Conservation (phyloP, 2,113 vertebrate species). For the Theropithecus gelada region DNA sequence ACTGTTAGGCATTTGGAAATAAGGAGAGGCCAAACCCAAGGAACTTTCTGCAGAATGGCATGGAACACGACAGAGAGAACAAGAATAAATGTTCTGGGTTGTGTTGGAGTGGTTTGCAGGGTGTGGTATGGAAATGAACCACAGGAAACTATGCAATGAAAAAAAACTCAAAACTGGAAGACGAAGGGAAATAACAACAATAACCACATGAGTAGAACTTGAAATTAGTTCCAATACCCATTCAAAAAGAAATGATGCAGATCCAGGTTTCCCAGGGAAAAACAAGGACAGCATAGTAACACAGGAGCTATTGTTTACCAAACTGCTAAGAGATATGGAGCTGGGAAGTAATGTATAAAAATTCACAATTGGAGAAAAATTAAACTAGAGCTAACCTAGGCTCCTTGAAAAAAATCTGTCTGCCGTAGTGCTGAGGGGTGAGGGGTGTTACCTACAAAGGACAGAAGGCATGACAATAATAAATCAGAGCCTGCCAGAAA, state of each 20-base stretch:
- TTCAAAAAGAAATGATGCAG: background rate
- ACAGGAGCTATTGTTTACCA: background rate
- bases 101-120: background rate
- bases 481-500: too few species aligned
- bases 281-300: background rate
- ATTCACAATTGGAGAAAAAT: background rate
- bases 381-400: background rate
- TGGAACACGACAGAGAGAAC: background rate
- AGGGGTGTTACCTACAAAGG: background rate
- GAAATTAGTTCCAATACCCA: background rate
- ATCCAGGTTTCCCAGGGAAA: background rate
- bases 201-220: background rate
- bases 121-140: background rate
- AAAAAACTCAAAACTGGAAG: background rate
- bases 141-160: background rate
- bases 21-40: background rate
- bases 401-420: background rate
- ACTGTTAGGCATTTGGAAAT: background rate
- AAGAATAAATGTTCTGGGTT: background rate
- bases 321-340: background rate
- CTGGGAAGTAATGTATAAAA: fast-evolving
- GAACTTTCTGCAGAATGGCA: background rate
- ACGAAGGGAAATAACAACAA: background rate
- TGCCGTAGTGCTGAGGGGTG: background rate
- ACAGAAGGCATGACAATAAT: background rate